phyloP scores from a whole-genome alignment of 2,888 invertebrate species.

The Microctonus aethiopoides region DNA sequence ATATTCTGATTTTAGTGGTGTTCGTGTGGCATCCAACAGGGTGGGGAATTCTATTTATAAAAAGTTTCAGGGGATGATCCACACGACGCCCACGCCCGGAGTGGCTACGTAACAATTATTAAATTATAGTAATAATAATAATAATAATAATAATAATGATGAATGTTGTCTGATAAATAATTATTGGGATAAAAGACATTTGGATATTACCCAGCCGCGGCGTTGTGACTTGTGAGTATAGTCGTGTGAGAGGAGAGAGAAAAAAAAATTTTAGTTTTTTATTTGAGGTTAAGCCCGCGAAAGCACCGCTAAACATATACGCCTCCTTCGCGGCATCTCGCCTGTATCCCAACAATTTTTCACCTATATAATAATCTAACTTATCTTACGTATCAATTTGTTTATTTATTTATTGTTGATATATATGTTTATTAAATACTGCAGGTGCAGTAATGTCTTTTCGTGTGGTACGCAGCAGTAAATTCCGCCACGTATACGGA shows the following conservation, averaged over 20 bases:
- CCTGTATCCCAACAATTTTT: background rate
- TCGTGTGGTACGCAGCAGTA: slow-evolving; percentile 96
- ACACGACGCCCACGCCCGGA: slow-evolving; percentile 61
- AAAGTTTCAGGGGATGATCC: slow-evolving; percentile 60
- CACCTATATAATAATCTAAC: background rate
- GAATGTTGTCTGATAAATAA: slow-evolving; percentile 3
- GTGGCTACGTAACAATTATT: slow-evolving; percentile 60
- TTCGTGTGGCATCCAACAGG: slow-evolving; percentile 43
- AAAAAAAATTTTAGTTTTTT: slow-evolving; percentile 16
- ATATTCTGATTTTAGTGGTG: slow-evolving; percentile 61
- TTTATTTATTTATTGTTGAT: slow-evolving; percentile 22
- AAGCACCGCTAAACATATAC: slow-evolving; percentile 35
- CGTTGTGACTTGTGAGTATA: slow-evolving; percentile 23
- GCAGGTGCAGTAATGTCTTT: slow-evolving; percentile 80
- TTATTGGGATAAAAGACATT: slow-evolving; percentile 40
- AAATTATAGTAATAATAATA: slow-evolving; percentile 54
- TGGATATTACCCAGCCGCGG: slow-evolving; percentile 11
- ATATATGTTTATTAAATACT: slow-evolving; percentile 26
- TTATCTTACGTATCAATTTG: slow-evolving; percentile 30
- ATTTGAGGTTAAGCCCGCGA: slow-evolving; percentile 45
- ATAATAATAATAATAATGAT: slow-evolving; percentile 47
- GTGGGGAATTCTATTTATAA: slow-evolving; percentile 64
- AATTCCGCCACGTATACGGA: slow-evolving; percentile 97
- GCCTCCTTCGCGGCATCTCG: background rate
- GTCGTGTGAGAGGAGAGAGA: no score